Evolutionary conservation across 2,888 invertebrate genomes (phyloP), one percentile per base, ranked within the genome.

Genomic region (Microdon myrmicae): DNA sequence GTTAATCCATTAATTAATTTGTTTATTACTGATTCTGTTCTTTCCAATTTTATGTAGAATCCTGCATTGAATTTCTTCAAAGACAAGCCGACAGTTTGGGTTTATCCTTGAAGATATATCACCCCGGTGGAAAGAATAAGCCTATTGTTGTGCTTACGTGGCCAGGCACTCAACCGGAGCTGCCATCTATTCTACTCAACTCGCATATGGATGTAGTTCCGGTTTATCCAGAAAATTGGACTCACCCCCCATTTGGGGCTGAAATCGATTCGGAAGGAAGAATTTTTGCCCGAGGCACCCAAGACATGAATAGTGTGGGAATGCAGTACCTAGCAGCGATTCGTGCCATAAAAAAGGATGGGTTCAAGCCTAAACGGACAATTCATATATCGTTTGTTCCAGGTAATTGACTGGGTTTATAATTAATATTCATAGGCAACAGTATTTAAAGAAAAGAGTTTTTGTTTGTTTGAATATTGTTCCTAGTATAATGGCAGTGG

Each of bases 181-280:
- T 90, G 23, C 86, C 90, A 1, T 82, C 90, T 7, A 83, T 97
- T 58, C 81, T 96, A 72, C 84, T 97, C 12, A 96, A 96, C 75
- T 93, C 94, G 3, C 96, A 98, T 75, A 94, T 92, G 83, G 97
- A 97, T 79, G 97, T 98, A 0, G 97, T 97, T 0, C 90, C 93
- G 4, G 95, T 91, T 0, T 90, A 88, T 73, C 83, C 85, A 67
- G 90, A 95, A 25, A 88, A 90, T 73, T 97, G 97, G 96, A 91
- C 86, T 0, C 85, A 94, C 74, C 90, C 90, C 20, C 96, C 97
- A 2, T 97, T 96, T 79, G 87, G 85, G 64, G 97, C 90, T 0
- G 86, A 90, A 68, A 90, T 95, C 73, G 93, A 93, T 73, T 85
- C 86, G 0, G 84, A 91, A 56, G 96, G 95, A 1, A 87, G 92